A percentile compares a stretch with the other conserved stretches of the same genome.
Conservation (phyloP, 2,888 invertebrate species). For the Coelopa pilipes region DNA sequence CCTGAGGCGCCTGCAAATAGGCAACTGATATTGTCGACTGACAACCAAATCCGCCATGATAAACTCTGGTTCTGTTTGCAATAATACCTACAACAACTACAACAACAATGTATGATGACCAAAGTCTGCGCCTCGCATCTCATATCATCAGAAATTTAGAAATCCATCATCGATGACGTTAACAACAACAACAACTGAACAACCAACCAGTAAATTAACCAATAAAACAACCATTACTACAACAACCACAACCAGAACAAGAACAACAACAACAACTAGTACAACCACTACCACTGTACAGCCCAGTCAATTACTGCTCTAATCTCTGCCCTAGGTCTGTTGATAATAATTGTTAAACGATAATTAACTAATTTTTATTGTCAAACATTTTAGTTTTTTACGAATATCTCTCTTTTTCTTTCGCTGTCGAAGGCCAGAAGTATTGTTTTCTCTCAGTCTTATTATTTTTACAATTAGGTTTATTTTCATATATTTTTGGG, state of each 20-base stretch:
- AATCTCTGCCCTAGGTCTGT: constrained; percentile 33
- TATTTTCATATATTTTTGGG: background rate
- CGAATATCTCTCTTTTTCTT: background rate
- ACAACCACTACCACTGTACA: constrained; percentile 2
- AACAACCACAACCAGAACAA: constrained; percentile 22
- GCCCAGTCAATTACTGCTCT: constrained; percentile 21
- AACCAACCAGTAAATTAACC: constrained; percentile 11
- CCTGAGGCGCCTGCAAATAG: too few species aligned
- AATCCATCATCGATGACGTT: background rate
- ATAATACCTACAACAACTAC: too few species aligned
- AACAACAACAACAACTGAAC: constrained; percentile 4
- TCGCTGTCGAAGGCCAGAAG: constrained; percentile 3
- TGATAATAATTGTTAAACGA: constrained; percentile 27
- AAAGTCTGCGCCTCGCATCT: too few species aligned
- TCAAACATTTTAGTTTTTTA: background rate
- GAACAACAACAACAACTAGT: constrained; percentile 11
- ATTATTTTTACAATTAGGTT: background rate
- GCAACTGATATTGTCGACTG: too few species aligned
- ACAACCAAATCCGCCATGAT: too few species aligned
- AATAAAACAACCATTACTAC: constrained; percentile 14
- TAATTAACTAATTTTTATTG: background rate
- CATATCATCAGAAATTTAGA: too few species aligned
- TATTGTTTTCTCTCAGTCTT: constrained; percentile 1
- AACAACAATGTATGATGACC: too few species aligned
- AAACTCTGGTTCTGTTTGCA: too few species aligned